phyloP scores from a whole-genome alignment of 2,113 vertebrate species.

The Australoheros scitulus region DNA sequence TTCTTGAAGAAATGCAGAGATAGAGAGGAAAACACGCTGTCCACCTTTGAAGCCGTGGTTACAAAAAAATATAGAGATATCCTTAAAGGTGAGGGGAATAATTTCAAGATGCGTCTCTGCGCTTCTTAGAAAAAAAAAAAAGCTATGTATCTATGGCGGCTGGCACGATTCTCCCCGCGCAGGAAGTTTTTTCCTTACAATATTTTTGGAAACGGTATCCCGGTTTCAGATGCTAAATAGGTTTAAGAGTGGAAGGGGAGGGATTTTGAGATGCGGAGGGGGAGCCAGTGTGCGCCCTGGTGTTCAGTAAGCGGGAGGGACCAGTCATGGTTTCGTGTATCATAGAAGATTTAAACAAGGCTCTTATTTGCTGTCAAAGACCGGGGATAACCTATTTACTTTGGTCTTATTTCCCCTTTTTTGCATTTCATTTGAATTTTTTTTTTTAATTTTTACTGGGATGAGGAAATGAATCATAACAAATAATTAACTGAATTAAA shows the following conservation, averaged over 20 bases:
- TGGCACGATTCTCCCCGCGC: conserved; percentile 70
- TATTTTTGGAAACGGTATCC: conserved; percentile 91
- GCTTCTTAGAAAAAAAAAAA: conserved; percentile 10
- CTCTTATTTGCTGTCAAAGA: conserved; percentile 28
- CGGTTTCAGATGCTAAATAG: conserved; percentile 93
- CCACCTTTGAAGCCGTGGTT: conserved; percentile 80
- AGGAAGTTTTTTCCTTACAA: conserved; percentile 87
- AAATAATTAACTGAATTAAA: neutral
- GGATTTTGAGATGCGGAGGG: conserved; percentile 72
- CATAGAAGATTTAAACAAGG: conserved; percentile 24
- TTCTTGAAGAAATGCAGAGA: conserved; percentile 79
- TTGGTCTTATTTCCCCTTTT: neutral
- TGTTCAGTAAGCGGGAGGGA: conserved; percentile 75
- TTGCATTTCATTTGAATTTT: neutral
- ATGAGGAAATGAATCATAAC: neutral
- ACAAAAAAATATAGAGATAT: conserved; percentile 47
- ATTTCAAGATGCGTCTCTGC: conserved; percentile 18
- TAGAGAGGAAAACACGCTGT: conserved; percentile 70
- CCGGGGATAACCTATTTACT: neutral
- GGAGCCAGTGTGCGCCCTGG: conserved; percentile 81
- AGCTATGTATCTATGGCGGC: conserved; percentile 18
- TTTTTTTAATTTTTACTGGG: neutral
- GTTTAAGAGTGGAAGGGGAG: conserved; percentile 88
- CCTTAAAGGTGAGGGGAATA: conserved; percentile 31
- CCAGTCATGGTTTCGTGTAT: conserved; percentile 61